These are phyloP conservation scores for Gerris lacustris DNA, from an alignment of 2,888 invertebrate genomes.

Conservation along the genomic window DNA sequence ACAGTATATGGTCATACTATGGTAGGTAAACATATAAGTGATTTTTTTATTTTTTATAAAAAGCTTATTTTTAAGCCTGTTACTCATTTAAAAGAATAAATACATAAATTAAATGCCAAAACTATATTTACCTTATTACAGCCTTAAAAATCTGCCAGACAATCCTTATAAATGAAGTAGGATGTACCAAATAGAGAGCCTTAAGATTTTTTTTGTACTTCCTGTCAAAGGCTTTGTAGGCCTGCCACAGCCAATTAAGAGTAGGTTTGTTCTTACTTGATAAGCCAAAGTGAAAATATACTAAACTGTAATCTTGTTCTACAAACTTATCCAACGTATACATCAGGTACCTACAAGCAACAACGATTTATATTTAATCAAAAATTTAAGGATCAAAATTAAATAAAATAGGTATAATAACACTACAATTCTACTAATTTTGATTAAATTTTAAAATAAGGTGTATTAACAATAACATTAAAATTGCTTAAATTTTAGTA, in stretches of 20 bases:
- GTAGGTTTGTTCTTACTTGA: constrained; percentile 93
- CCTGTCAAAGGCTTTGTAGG: constrained; percentile 92
- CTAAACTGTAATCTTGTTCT: constrained; percentile 94
- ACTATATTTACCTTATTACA: constrained; percentile 55
- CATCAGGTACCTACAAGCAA: constrained; percentile 65
- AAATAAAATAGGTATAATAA: no score
- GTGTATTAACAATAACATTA: no score
- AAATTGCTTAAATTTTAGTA: no score
- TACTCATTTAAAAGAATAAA: no score
- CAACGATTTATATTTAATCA: constrained; percentile 17
- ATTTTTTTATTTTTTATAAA: no score
- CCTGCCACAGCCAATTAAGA: constrained; percentile 89
- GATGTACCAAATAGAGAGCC: constrained; percentile 94
- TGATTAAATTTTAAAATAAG: no score
- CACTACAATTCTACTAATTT: no score
- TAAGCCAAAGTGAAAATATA: constrained; percentile 95
- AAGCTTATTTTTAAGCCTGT: no score
- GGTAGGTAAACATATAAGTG: no score
- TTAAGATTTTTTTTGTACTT: constrained; percentile 99
- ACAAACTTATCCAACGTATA: constrained; percentile 93
- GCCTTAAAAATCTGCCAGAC: constrained; percentile 93
- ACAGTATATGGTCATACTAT: no score
- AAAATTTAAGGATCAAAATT: neutral
- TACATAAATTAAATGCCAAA: no score
- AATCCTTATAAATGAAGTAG: constrained; percentile 89